These are phyloP conservation scores for Ceraclea dissimilis DNA, from an alignment of 2,888 invertebrate genomes.

Conservation along the genomic window DNA sequence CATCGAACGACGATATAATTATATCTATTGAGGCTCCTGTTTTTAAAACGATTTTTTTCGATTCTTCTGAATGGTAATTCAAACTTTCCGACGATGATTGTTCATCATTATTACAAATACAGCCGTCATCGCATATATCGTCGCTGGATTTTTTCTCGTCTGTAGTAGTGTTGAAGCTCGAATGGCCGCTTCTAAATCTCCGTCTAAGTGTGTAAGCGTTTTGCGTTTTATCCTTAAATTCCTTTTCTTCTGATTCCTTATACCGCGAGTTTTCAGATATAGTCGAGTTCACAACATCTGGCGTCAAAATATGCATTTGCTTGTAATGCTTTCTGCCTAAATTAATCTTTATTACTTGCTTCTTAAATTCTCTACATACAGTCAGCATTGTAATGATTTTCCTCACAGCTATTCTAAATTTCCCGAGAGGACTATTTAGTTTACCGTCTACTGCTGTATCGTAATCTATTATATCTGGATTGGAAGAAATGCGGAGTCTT, in stretches of 20 bases:
- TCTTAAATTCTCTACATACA: conserved; percentile 35
- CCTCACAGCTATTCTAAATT: conserved; percentile 27
- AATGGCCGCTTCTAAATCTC: conserved; percentile 19
- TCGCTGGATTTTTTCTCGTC: conserved; percentile 5
- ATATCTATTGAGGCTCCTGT: conserved; percentile 20
- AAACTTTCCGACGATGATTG: not conserved
- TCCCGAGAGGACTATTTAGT: too few relatives aligned
- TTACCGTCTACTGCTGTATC: not conserved
- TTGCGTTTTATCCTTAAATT: not conserved
- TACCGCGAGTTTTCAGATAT: conserved; percentile 24
- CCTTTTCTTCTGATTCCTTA: not conserved
- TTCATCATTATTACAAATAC: not conserved
- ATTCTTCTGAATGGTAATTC: not conserved
- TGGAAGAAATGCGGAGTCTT: not conserved
- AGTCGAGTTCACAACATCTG: conserved; percentile 45
- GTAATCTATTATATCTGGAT: conserved; percentile 17
- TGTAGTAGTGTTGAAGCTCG: conserved; percentile 18
- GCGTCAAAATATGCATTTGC: conserved; percentile 32
- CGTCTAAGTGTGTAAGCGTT: conserved; percentile 10
- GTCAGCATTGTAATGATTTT: conserved; percentile 36
- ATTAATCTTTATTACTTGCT: not conserved
- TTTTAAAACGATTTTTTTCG: not conserved
- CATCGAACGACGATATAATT: conserved; percentile 24
- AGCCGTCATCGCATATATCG: not conserved
- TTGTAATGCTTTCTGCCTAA: not conserved